A percentile compares a stretch with the other conserved stretches of the same genome.
Conservation (phyloP, 2,113 vertebrate genomes). For the Vicugna pacos region DNA sequence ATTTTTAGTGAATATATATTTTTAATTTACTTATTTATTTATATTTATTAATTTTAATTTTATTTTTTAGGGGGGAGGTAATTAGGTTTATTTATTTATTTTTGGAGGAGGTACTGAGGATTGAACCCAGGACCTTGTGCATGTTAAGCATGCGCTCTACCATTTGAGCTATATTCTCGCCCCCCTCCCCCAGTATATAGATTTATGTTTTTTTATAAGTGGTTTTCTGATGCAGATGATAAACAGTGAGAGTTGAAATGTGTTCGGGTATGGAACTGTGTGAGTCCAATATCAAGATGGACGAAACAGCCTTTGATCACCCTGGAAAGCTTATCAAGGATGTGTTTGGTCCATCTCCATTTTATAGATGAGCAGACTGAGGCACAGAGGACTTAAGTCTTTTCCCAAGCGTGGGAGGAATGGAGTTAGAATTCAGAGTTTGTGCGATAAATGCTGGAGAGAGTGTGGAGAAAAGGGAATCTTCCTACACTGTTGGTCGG, state of each 20-base stretch:
- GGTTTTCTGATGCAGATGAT: neutral
- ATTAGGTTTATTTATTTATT: too few species aligned
- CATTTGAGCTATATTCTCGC: too few species aligned
- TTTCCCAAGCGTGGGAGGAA: neutral
- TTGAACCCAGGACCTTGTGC: too few species aligned
- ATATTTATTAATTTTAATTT: too few species aligned
- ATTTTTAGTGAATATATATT: neutral
- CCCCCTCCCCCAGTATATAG: too few species aligned
- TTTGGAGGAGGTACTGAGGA: too few species aligned
- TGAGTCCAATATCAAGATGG: neutral
- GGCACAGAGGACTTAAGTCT: neutral
- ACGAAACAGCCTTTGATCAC: neutral
- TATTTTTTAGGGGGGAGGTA: too few species aligned
- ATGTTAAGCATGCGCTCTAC: too few species aligned
- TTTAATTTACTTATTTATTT: too few species aligned
- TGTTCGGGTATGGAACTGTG: neutral
- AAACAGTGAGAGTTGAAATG: neutral
- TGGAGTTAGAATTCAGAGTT: neutral
- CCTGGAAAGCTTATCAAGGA: neutral
- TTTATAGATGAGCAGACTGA: slow-evolving; percentile 34
- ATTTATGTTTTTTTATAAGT: neutral
- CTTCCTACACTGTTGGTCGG: too few species aligned
- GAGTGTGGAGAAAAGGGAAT: too few species aligned
- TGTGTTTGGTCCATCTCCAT: neutral
- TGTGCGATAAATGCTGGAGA: too few species aligned